A percentile compares a stretch with the other conserved stretches of the same genome.
phyloP scores from a whole-genome alignment of 2,888 invertebrate species.

The Neria commutata region DNA sequence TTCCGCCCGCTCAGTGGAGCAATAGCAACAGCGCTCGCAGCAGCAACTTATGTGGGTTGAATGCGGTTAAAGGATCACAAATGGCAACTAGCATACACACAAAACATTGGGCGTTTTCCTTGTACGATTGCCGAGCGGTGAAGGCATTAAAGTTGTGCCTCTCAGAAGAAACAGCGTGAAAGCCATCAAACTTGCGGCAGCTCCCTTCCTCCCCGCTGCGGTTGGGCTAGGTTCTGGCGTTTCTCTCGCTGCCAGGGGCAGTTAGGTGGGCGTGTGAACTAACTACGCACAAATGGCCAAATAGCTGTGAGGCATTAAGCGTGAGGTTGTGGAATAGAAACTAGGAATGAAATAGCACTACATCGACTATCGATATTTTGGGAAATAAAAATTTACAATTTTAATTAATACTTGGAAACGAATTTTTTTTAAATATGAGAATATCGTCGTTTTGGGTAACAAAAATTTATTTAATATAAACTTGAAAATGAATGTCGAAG shows the following conservation, averaged over 20 bases:
- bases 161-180: constrained; percentile 40
- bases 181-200: constrained; percentile 4
- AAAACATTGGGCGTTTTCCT: constrained; percentile 21
- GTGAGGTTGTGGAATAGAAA: no score
- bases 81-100: neutral
- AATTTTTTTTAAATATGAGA: no score
- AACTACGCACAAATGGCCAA: no score
- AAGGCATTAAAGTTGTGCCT: constrained; percentile 49
- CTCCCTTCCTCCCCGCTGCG: no score
- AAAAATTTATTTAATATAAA: no score
- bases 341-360: no score
- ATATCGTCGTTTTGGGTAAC: no score
- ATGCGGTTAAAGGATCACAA: neutral
- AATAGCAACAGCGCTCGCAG: neutral
- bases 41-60: neutral
- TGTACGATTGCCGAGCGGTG: constrained; percentile 13
- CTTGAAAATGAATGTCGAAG: no score
- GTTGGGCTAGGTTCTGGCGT: neutral
- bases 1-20: neutral
- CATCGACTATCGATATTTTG: no score
- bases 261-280: neutral
- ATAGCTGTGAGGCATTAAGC: no score
- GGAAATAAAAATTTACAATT: no score
- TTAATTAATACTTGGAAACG: no score
- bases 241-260: neutral